phyloP scores from a whole-genome alignment of 2,888 invertebrate species.

The Lacanobia oleracea region DNA sequence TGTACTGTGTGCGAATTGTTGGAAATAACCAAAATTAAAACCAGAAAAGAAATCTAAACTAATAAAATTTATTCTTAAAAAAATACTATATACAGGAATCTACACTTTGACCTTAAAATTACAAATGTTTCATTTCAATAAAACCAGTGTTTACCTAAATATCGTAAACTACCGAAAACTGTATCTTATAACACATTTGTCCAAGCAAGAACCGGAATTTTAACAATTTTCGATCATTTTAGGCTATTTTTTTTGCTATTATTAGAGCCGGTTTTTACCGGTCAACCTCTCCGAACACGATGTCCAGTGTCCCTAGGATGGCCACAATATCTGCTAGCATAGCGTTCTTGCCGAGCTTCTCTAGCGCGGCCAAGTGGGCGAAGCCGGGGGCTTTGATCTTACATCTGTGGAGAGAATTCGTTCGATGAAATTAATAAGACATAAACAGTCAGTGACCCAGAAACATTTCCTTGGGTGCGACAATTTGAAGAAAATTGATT shows the following conservation, averaged over 20 bases:
- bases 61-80: slow-evolving; percentile 70
- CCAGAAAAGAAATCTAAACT: slow-evolving; percentile 40
- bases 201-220: not conserved
- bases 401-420: slow-evolving; percentile 87
- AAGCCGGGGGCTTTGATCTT: slow-evolving; percentile 97
- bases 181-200: not conserved
- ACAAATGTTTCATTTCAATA: slow-evolving; percentile 61
- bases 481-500: too few relatives aligned
- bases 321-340: slow-evolving; percentile 99
- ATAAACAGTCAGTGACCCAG: too few relatives aligned
- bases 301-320: slow-evolving; percentile 98
- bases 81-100: slow-evolving; percentile 63
- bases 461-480: too few relatives aligned
- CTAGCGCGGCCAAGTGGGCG: slow-evolving; percentile 96
- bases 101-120: slow-evolving; percentile 60
- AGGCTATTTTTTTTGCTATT: too few relatives aligned
- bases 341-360: slow-evolving; percentile 96
- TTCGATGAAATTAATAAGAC: too few relatives aligned
- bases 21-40: slow-evolving; percentile 34
- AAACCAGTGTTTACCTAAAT: slow-evolving; percentile 41
- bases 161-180: slow-evolving; percentile 26
- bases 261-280: slow-evolving; percentile 89
- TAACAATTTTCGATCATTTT: not conserved
- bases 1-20: not conserved
- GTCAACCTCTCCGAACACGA: slow-evolving; percentile 98